These are phyloP conservation scores for Lasioglossum oenotherae DNA, from an alignment of 2,888 invertebrate genomes.

Conservation along the genomic window DNA sequence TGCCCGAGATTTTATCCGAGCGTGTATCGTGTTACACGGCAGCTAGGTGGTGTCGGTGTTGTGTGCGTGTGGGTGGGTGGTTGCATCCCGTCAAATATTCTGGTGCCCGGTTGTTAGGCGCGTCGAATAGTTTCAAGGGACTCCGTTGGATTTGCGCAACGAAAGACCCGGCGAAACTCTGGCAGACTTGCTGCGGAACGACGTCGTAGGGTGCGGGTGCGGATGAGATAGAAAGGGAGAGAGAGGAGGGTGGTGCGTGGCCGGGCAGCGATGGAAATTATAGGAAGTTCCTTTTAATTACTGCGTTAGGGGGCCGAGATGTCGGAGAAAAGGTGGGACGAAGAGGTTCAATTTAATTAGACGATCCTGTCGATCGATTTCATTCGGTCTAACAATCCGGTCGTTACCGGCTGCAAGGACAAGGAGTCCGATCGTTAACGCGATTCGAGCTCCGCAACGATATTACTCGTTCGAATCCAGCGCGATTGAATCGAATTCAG, in stretches of 20 bases:
- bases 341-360: conserved; percentile 73
- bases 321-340: conserved; percentile 48
- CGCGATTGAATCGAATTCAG: conserved; percentile 70
- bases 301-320: conserved; percentile 59
- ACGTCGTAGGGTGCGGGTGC: conserved; percentile 25
- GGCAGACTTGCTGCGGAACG: conserved; percentile 48
- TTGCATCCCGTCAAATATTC: conserved; percentile 5
- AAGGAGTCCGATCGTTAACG: conserved; percentile 71
- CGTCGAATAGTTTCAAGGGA: conserved; percentile 29
- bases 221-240: neutral
- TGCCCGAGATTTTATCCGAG: conserved; percentile 21
- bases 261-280: conserved; percentile 68
- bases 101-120: conserved; percentile 4
- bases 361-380: conserved; percentile 70
- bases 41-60: neutral
- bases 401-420: conserved; percentile 64
- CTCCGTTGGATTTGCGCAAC: conserved; percentile 20
- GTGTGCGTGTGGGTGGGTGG: neutral
- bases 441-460: conserved; percentile 69
- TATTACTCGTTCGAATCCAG: conserved; percentile 68
- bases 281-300: conserved; percentile 76
- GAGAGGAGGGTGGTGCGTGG: conserved; percentile 21
- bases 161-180: conserved; percentile 33
- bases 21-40: conserved; percentile 31
- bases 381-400: conserved; percentile 65